A percentile compares a stretch with the other conserved stretches of the same genome.
Conservation (phyloP, 2,888 invertebrate species). For the Antheraea assamensis region DNA sequence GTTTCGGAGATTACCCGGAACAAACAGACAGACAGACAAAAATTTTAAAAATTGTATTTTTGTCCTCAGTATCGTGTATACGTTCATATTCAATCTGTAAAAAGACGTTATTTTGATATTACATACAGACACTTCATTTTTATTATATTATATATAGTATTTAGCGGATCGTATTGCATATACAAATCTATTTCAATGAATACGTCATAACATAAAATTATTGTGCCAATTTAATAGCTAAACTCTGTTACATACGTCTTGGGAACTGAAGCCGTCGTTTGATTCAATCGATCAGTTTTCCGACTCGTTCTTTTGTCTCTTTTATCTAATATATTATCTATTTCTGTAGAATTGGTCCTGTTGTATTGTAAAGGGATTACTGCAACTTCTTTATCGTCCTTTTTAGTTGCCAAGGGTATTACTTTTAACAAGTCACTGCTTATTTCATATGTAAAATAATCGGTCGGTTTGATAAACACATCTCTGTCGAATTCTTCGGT, state of each 20-base stretch:
- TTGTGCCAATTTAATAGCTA: neutral
- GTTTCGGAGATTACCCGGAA: no score
- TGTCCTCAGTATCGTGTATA: no score
- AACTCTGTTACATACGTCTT: constrained; percentile 67
- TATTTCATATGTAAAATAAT: constrained; percentile 49
- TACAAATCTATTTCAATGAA: no score
- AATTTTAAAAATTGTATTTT: no score
- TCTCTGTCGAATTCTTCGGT: constrained; percentile 56
- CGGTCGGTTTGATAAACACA: constrained; percentile 50
- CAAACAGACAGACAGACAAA: no score
- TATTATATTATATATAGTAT: no score
- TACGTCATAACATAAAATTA: neutral
- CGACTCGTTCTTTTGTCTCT: constrained; percentile 77
- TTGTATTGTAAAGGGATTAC: constrained; percentile 66
- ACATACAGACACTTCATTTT: no score
- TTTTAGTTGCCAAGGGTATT: constrained; percentile 53
- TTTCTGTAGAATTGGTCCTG: constrained; percentile 71
- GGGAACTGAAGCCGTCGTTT: constrained; percentile 75
- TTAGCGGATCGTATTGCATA: no score
- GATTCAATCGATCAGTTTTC: constrained; percentile 76
- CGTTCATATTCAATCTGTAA: no score
- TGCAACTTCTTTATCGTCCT: constrained; percentile 55
- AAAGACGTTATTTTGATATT: no score
- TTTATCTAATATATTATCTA: constrained; percentile 63
- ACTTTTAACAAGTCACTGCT: constrained; percentile 61